phyloP scores from a whole-genome alignment of 2,888 invertebrate species.

The Philereme transversata region DNA sequence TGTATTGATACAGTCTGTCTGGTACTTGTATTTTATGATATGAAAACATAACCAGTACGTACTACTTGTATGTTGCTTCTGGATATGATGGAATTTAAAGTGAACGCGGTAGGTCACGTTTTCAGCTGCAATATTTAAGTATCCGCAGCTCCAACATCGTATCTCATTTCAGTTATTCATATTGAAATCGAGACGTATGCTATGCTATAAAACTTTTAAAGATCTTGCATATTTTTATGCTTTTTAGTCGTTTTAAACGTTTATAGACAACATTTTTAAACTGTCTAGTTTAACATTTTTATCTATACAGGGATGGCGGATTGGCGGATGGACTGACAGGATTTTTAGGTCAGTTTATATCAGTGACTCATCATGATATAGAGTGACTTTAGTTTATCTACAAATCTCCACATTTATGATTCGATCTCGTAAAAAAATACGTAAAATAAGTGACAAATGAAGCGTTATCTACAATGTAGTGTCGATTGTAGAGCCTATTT shows the following conservation, averaged over 20 bases:
- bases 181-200: constrained; percentile 11
- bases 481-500: too few relatives aligned
- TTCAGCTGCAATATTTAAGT: constrained; percentile 27
- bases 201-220: constrained; percentile 13
- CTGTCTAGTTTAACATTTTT: too few relatives aligned
- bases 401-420: too few relatives aligned
- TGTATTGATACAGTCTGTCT: constrained; percentile 28
- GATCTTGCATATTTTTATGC: not conserved
- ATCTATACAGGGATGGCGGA: too few relatives aligned
- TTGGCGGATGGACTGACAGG: too few relatives aligned
- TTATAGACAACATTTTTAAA: too few relatives aligned
- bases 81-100: constrained; percentile 17
- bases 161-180: constrained; percentile 26
- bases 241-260: not conserved
- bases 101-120: constrained; percentile 20
- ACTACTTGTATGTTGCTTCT: constrained; percentile 5
- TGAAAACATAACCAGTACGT: not conserved
- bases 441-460: too few relatives aligned
- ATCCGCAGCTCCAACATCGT: constrained; percentile 21
- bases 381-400: too few relatives aligned
- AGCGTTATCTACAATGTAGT: too few relatives aligned
- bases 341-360: too few relatives aligned
- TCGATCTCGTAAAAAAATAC: too few relatives aligned
- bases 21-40: constrained; percentile 25
- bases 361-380: too few relatives aligned